phyloP scores from a whole-genome alignment of 2,113 vertebrate genomes.

The Chloroceryle aenea region DNA sequence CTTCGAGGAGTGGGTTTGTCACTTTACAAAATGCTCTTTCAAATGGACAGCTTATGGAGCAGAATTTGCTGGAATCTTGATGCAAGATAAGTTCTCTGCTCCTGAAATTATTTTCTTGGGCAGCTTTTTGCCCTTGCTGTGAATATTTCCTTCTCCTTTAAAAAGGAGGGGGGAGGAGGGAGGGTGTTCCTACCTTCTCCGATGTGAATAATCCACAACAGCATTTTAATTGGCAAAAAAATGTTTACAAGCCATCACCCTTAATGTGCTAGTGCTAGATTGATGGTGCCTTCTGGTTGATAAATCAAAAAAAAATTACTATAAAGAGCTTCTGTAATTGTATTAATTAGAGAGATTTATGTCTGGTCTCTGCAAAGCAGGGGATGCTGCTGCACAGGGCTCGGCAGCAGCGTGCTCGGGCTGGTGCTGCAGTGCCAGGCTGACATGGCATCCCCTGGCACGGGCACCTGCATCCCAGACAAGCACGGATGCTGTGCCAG shows the following conservation, averaged over 20 bases:
- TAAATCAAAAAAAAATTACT: neutral
- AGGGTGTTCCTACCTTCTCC: neutral
- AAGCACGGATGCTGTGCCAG: neutral
- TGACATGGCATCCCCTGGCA: neutral
- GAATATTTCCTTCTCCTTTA: neutral
- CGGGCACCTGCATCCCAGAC: neutral
- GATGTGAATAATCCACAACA: neutral
- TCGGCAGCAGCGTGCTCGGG: neutral
- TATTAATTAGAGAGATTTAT: slow-evolving; percentile 11
- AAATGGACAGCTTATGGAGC: fast-evolving
- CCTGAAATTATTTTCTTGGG: neutral
- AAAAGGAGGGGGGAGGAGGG: neutral
- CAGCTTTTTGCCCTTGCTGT: neutral
- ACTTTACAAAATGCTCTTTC: neutral
- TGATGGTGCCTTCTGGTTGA: neutral
- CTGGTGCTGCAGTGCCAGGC: neutral
- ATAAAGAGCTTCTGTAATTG: neutral
- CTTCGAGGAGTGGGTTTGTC: neutral
- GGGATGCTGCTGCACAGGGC: fast-evolving
- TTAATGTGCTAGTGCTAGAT: neutral
- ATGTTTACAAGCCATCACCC: neutral
- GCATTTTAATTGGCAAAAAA: neutral
- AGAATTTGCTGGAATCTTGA: neutral
- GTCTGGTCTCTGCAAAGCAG: neutral
- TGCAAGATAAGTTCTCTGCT: neutral